A percentile compares a stretch with the other conserved stretches of the same genome.
Evolutionary conservation across 2,113 vertebrate species (phyloP).

Genomic region (Isichthys henryi): DNA sequence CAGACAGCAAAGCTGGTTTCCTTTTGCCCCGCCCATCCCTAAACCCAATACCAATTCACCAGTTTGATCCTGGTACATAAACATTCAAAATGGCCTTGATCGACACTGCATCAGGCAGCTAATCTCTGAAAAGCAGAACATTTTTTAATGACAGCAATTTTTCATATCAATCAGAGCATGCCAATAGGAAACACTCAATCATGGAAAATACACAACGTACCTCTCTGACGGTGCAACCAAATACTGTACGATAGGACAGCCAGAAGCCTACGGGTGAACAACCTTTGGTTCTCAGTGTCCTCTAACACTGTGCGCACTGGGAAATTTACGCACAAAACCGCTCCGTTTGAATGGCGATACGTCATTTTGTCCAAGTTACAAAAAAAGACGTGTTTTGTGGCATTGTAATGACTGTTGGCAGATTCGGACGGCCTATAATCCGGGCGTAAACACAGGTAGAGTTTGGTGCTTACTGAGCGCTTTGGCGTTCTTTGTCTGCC

Average conservation of each 20-base stretch:
- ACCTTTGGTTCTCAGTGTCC: neutral
- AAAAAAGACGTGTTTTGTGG: neutral
- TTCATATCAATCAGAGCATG: neutral
- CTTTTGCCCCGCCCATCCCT: neutral
- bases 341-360: neutral
- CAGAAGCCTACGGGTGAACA: neutral
- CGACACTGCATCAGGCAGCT: neutral
- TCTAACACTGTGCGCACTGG: neutral
- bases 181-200: neutral
- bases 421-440: conserved; percentile 24
- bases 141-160: neutral
- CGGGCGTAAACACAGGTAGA: conserved; percentile 25
- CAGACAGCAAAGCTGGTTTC: neutral
- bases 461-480: conserved; percentile 53
- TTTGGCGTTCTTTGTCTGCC: conserved; percentile 58
- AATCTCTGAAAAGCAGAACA: neutral
- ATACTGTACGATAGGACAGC: neutral
- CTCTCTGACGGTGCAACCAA: conserved; percentile 6
- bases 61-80: neutral
- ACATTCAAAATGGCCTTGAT: neutral
- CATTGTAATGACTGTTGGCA: conserved; percentile 18
- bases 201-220: neutral
- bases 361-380: neutral
- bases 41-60: neutral
- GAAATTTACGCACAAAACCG: neutral